Evolutionary conservation across 2,888 invertebrate genomes (phyloP), one percentile per base, ranked within the genome.

Genomic region (Andricus curvator): DNA sequence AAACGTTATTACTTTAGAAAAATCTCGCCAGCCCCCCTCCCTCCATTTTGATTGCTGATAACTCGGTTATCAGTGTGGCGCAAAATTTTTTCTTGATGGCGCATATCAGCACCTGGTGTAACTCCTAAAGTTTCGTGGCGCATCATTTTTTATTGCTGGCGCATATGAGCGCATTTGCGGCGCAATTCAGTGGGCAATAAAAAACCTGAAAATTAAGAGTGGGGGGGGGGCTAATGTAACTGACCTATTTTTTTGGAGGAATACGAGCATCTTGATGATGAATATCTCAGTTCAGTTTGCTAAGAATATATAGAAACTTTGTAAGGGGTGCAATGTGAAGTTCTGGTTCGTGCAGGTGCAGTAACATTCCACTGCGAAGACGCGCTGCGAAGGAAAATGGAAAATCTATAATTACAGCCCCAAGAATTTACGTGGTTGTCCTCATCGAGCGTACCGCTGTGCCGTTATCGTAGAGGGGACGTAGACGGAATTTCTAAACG

Each of bases 391-490:
- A 81, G 83, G 84, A 84, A 86, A 88, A 87, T 87, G 86, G 85
- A 86, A 88, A 88, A 88, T 87, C 87, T 88, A 85, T 85, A 87
- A 85, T 86, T 86, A 84, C 82, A 79, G 80, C 78, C 70, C 65
- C 51, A 80, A 82, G 82, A 84, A 82, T 83, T 80, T 84, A 84
- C 83, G 82, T 82, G 81, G 82, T 82, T 82, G 83, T 85, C 83
- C 80, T 84, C 80, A 51, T 77, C 78, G 78, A 82, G 82, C 80
- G 80, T 81, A 82, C 78, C 78, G 70, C 79, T 79, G 83, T 83
- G 70, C 80, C 78, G 83, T 83, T 84, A 84, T 83, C 83, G 81
- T 68, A 78, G 64, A 81, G 76, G 74, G 70, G 70, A 74, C 15
- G 56, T 74, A 74, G 33, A 51, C n/a, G 70, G 70, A 74, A 74